These are phyloP conservation scores for Pogonomyrmex barbatus DNA, from an alignment of 1,140 invertebrate species.

Conservation along the genomic window DNA sequence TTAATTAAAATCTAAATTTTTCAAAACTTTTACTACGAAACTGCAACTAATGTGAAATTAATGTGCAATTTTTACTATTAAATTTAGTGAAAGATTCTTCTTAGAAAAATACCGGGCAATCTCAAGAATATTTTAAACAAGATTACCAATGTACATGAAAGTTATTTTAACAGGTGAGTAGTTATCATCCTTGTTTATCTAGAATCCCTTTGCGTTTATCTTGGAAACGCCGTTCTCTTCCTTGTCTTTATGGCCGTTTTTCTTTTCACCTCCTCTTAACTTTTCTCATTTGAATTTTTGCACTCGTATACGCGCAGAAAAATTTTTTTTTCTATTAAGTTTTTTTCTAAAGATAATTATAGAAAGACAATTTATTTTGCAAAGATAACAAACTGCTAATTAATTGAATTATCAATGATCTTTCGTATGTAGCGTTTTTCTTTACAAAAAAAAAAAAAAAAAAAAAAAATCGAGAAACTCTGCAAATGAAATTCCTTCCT, in stretches of 20 bases:
- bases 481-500: neutral
- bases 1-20: neutral
- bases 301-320: neutral
- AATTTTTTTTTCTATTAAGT: neutral
- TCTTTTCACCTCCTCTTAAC: neutral
- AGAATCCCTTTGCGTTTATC: conserved; percentile 26
- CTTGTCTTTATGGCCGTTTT: neutral
- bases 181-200: conserved; percentile 44
- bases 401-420: neutral
- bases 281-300: conserved; percentile 31
- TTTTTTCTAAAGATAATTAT: neutral
- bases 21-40: neutral
- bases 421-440: neutral
- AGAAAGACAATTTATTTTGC: neutral
- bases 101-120: neutral
- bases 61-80: neutral
- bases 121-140: conserved; percentile 43
- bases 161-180: conserved; percentile 24
- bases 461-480: neutral
- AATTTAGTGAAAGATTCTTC: conserved; percentile 5
- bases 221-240: neutral
- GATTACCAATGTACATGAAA: conserved; percentile 31
- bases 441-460: too few relatives aligned
- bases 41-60: neutral
- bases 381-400: neutral